These are phyloP conservation scores for Luehdorfia chinensis DNA, from an alignment of 1,140 invertebrate genomes.

Conservation along the genomic window DNA sequence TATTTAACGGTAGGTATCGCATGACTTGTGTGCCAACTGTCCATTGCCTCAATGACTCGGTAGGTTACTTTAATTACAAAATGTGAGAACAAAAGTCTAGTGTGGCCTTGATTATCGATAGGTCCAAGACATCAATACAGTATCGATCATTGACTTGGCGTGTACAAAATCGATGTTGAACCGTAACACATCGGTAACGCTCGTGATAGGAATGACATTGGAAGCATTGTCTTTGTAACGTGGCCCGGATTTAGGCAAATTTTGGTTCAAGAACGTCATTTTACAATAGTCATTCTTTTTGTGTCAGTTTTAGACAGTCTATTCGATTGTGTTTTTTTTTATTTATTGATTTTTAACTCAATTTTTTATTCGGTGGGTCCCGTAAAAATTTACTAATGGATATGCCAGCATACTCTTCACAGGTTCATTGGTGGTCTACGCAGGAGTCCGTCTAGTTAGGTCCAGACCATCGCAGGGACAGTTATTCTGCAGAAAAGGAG, in stretches of 20 bases:
- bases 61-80: conserved; percentile 26
- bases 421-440: no score
- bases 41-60: conserved; percentile 19
- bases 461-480: no score
- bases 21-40: conserved; percentile 19
- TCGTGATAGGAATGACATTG: conserved; percentile 63
- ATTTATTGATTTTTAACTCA: not conserved
- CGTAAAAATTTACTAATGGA: not conserved
- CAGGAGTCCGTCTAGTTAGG: no score
- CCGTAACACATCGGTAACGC: conserved; percentile 41
- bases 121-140: conserved; percentile 29
- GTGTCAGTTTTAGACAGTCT: not conserved
- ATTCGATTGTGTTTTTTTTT: not conserved
- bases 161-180: conserved; percentile 47
- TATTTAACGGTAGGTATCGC: not conserved
- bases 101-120: conserved; percentile 31
- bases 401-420: no score
- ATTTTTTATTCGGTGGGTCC: not conserved
- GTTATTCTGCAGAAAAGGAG: no score
- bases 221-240: conserved; percentile 45
- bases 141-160: conserved; percentile 41
- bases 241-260: conserved; percentile 54
- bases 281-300: not conserved
- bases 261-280: conserved; percentile 44
- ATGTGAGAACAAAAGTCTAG: conserved; percentile 23